Evolutionary conservation across 2,888 invertebrate genomes (phyloP).

Genomic region (Antitype chi): DNA sequence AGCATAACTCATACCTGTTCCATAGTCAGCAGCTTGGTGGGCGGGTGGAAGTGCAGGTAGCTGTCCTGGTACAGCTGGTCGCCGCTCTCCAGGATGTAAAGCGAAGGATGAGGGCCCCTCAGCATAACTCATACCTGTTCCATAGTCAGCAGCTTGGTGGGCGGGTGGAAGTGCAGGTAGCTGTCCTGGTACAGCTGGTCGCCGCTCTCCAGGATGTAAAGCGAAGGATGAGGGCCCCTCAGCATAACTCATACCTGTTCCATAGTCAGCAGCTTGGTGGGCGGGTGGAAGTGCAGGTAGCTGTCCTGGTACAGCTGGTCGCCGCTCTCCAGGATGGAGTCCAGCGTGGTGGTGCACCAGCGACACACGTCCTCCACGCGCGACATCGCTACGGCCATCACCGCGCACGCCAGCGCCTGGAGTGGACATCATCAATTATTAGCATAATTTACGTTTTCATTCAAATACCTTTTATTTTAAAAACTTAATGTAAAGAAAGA

Average conservation of each 20-base stretch:
- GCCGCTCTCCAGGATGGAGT: constrained; percentile 89
- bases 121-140: constrained; percentile 82
- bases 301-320: constrained; percentile 91
- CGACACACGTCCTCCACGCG: constrained; percentile 88
- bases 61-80: too few relatives aligned
- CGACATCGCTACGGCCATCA: constrained; percentile 90
- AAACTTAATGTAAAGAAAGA: too few relatives aligned
- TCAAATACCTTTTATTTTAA: background rate
- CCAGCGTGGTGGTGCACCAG: constrained; percentile 90
- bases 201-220: constrained; percentile 87
- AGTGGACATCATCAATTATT: background rate
- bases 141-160: constrained; percentile 71
- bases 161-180: constrained; percentile 88
- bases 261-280: constrained; percentile 71
- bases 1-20: too few relatives aligned
- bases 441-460: too few relatives aligned
- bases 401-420: constrained; percentile 84
- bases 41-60: too few relatives aligned
- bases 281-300: constrained; percentile 88
- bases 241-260: constrained; percentile 82
- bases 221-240: background rate
- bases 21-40: too few relatives aligned
- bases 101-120: background rate
- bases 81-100: too few relatives aligned
- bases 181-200: constrained; percentile 91